Percentiles rank a stretch among this genome's conserved stretches.
Conservation (phyloP, 2,113 vertebrate species). For the Melanostigma gelatinosum region DNA sequence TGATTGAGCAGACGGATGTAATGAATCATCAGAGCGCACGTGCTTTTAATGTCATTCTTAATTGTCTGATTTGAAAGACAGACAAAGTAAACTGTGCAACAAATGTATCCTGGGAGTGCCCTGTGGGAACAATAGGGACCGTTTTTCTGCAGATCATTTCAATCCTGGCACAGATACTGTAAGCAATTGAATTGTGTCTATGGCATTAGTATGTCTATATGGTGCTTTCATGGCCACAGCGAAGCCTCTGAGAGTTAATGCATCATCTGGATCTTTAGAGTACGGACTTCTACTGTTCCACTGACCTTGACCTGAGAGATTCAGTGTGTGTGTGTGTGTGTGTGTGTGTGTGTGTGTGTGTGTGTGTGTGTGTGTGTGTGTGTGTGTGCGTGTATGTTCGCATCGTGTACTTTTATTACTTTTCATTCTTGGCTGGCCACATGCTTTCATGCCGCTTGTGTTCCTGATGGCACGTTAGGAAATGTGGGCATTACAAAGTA, state of each 20-base stretch:
- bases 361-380: background rate
- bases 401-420: constrained; percentile 54
- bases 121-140: background rate
- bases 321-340: constrained; percentile 6
- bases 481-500: constrained; percentile 78
- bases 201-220: constrained; percentile 32
- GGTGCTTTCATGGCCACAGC: constrained; percentile 30
- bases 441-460: constrained; percentile 75
- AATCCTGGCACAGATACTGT: constrained; percentile 14
- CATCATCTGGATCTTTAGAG: constrained; percentile 55
- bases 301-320: constrained; percentile 54
- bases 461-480: constrained; percentile 79
- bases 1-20: background rate
- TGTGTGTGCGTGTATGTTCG: constrained; percentile 23
- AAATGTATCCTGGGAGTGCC: constrained; percentile 17
- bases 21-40: background rate
- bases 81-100: constrained; percentile 34
- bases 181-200: constrained; percentile 24
- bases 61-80: constrained; percentile 32
- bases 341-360: background rate
- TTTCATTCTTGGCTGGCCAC: constrained; percentile 59
- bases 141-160: constrained; percentile 15
- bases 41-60: constrained; percentile 17
- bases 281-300: constrained; percentile 29
- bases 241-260: constrained; percentile 38